Base-by-base conservation (phyloP, 1,140 invertebrate species). In the Calephelis nemesis region DNA sequence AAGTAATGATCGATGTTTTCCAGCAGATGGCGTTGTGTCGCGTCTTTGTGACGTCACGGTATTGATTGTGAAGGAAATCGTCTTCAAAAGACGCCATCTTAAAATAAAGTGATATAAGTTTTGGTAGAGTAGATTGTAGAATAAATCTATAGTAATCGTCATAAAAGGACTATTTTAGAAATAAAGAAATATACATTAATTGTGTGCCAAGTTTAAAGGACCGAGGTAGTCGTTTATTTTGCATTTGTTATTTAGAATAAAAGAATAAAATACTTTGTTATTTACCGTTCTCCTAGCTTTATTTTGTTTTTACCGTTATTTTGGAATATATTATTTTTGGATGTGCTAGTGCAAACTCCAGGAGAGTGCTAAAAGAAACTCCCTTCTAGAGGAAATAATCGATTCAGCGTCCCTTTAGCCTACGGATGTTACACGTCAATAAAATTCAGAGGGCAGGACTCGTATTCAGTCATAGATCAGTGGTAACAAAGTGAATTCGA, bases 61-160 rank as follows among this genome's bases (percentile, higher is more conserved):
- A 92, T 92, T 91, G 89, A 92, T 92, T 90, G 83, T 83, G 71
- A 80, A 88, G 82, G 83, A 87, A 83, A 89, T 86, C 83, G 91
- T 92, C 91, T 91, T 90, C 87, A 85, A 45, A 78, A 91, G 89
- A 92, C 91, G 91, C 91, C 91, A 92, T 92, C 86, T 91, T 91
- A 90, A 88, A 89, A 89, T 86, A 91, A 90, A 91, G 87, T 90
- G 87, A 90, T 88, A 90, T 90, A 91, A 88, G 87, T 91, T 91
- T 91, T 87, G 85, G 84, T 87, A 89, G 84, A 77, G 83, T 88
- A 89, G 86, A 85, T 78, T 84, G 84, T 79, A 83, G 75, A 83
- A 82, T 80, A 91, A 91, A 90, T 91, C 88, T 80, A 80, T 87
- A 91, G 86, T 91, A 88, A 91, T 90, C 86, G 72, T 79, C 73